Conservation (phyloP, 2,888 invertebrate species). For the Formica aserva region DNA sequence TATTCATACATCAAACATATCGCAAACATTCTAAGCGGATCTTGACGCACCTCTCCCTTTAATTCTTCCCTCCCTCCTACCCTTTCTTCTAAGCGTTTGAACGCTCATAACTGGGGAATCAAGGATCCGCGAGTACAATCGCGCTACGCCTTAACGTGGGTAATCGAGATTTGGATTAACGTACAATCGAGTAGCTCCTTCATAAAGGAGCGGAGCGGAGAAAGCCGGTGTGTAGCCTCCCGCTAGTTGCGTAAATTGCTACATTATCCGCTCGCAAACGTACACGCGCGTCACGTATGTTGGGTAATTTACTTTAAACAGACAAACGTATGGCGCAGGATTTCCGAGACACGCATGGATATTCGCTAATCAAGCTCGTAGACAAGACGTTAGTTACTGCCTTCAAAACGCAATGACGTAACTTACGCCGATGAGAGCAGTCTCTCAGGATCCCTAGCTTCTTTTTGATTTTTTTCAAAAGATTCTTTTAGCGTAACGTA, state of each 20-base stretch:
- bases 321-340: background rate
- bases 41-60: background rate
- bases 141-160: background rate
- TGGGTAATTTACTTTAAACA: conserved; percentile 21
- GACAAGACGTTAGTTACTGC: background rate
- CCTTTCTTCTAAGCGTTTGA: background rate
- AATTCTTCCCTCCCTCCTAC: too few relatives aligned
- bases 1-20: background rate
- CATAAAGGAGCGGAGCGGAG: background rate
- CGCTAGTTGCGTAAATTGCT: conserved; percentile 14
- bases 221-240: background rate
- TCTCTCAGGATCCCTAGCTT: background rate
- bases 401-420: background rate
- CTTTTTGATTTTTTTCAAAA: background rate
- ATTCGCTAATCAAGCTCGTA: background rate
- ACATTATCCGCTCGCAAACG: background rate
- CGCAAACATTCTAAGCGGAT: background rate
- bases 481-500: background rate
- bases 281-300: background rate
- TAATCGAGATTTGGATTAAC: conserved; percentile 31
- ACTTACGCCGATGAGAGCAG: background rate
- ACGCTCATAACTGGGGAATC: background rate
- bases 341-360: background rate
- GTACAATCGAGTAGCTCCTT: conserved; percentile 16
- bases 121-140: background rate